phyloP scores from a whole-genome alignment of 2,888 invertebrate species.

The Drosophila atripex region DNA sequence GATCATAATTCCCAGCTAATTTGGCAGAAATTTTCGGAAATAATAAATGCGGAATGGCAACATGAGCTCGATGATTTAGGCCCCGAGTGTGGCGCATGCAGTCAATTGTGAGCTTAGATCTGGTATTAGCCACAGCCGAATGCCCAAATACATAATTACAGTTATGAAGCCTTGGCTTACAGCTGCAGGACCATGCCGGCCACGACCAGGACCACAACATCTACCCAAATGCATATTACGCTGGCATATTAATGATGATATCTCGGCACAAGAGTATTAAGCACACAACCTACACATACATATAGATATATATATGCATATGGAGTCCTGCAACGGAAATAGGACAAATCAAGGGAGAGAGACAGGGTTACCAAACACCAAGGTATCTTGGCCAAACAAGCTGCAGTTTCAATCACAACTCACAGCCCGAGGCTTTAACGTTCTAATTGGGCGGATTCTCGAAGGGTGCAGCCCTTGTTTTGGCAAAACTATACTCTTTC shows the following conservation, averaged over 20 bases:
- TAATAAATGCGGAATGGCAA: conserved; percentile 19
- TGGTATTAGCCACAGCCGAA: conserved; percentile 24
- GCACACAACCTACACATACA: background rate
- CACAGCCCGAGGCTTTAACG: conserved; percentile 22
- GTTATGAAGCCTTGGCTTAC: conserved; percentile 44
- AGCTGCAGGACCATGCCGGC: conserved; percentile 12
- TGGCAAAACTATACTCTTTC: conserved; percentile 8
- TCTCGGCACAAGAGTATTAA: conserved; percentile 45
- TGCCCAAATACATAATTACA: conserved; percentile 55
- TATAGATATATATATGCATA: conserved; percentile 7
- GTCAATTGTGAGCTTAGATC: conserved; percentile 51
- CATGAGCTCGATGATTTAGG: conserved; percentile 16
- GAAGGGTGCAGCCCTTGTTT: background rate
- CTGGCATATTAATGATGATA: conserved; percentile 67
- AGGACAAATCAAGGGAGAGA: background rate
- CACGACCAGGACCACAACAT: background rate
- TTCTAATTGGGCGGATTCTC: conserved; percentile 28
- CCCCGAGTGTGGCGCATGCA: conserved; percentile 50
- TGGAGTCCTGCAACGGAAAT: conserved; percentile 13
- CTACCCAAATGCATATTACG: conserved; percentile 69
- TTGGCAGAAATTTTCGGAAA: conserved; percentile 13
- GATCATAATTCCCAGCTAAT: conserved; percentile 27
- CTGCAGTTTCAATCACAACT: conserved; percentile 30
- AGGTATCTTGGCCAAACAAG: conserved; percentile 30
- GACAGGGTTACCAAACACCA: conserved; percentile 1